A percentile compares a stretch with the other conserved stretches of the same genome.
These are phyloP conservation scores for Lutra lutra DNA, from an alignment of 2,797 vertebrate genomes.

Conservation along the genomic window DNA sequence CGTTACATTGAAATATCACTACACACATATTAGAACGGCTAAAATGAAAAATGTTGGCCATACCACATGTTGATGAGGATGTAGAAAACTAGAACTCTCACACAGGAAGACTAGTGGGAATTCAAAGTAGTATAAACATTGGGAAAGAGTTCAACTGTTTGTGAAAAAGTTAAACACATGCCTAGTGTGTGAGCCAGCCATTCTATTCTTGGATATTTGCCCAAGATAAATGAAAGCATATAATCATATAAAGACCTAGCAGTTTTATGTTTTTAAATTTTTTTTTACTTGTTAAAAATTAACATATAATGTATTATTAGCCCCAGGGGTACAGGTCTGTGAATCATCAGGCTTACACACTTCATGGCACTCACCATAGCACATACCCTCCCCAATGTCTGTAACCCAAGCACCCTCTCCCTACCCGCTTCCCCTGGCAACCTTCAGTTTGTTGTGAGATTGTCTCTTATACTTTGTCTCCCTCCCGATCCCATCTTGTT, in stretches of 20 bases:
- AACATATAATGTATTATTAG: too few relatives aligned
- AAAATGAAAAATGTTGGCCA: not conserved
- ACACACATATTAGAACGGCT: not conserved
- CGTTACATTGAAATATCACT: not conserved
- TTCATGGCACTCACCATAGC: too few relatives aligned
- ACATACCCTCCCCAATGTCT: too few relatives aligned
- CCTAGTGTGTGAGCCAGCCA: not conserved
- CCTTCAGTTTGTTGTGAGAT: too few relatives aligned
- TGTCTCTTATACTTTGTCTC: too few relatives aligned
- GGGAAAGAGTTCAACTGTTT: not conserved
- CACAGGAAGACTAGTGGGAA: not conserved
- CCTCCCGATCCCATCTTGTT: too few relatives aligned
- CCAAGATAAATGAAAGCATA: not conserved
- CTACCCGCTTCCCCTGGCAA: too few relatives aligned
- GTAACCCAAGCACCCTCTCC: too few relatives aligned
- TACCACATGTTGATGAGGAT: not conserved
- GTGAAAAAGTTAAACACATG: not conserved
- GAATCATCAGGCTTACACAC: too few relatives aligned
- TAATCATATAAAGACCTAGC: not conserved
- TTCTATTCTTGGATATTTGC: not conserved
- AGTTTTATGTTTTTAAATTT: not conserved
- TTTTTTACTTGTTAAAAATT: too few relatives aligned
- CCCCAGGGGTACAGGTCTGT: too few relatives aligned
- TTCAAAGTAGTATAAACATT: not conserved
- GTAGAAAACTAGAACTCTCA: not conserved